phyloP scores from a whole-genome alignment of 2,797 vertebrate genomes.

The Siniperca undulata region DNA sequence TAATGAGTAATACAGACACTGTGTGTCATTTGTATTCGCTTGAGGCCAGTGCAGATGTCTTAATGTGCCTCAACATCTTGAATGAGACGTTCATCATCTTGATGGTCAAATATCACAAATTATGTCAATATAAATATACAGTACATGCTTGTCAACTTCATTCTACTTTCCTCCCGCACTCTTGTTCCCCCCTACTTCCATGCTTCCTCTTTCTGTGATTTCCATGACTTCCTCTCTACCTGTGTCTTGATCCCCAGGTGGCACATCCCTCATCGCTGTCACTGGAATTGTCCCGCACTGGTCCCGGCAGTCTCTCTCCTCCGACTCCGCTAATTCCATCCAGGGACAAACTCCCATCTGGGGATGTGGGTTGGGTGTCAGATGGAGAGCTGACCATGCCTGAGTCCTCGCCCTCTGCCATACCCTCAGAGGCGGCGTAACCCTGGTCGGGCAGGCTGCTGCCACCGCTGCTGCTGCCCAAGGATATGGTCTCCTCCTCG shows the following conservation, averaged over 20 bases:
- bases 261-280: constrained; percentile 87
- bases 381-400: constrained; percentile 88
- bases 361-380: constrained; percentile 88
- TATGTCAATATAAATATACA: not conserved
- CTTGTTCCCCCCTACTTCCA: not conserved
- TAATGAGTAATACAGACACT: constrained; percentile 31
- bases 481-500: constrained; percentile 81
- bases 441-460: constrained; percentile 85
- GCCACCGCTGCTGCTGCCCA: constrained; percentile 74
- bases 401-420: constrained; percentile 81
- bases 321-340: constrained; percentile 45
- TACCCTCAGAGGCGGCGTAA: constrained; percentile 84
- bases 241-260: constrained; percentile 82
- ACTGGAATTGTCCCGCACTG: constrained; percentile 77
- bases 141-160: not conserved
- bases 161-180: not conserved
- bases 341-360: constrained; percentile 82
- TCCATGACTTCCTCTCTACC: constrained; percentile 67
- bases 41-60: constrained; percentile 18
- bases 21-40: constrained; percentile 22
- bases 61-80: constrained; percentile 8
- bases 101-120: constrained; percentile 5
- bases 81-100: constrained; percentile 31
- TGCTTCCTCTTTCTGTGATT: not conserved
- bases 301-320: constrained; percentile 46